phyloP scores from a whole-genome alignment of 2,113 vertebrate species.

The Podiceps cristatus region DNA sequence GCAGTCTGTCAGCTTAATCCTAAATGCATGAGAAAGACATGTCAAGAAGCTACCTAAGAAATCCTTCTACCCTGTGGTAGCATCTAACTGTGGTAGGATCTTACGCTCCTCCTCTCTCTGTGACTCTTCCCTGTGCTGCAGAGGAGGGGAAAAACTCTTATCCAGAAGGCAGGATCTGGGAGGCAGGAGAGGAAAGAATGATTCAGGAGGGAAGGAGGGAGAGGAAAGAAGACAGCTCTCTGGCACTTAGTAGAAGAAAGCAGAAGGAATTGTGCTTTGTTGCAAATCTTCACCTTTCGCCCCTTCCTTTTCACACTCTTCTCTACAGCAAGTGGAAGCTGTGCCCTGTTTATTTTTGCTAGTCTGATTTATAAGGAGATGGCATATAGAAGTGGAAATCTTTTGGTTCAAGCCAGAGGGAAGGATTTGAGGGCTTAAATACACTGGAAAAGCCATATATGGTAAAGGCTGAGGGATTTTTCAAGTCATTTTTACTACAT shows the following conservation, averaged over 20 bases:
- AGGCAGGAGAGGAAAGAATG: neutral
- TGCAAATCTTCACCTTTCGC: neutral
- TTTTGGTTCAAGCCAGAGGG: neutral
- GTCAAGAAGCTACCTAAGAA: neutral
- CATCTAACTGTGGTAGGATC: neutral
- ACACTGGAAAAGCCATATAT: neutral
- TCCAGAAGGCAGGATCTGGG: neutral
- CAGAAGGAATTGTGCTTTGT: neutral
- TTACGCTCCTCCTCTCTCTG: neutral
- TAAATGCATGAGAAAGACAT: neutral
- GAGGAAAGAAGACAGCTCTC: neutral
- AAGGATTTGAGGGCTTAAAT: neutral
- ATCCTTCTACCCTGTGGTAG: neutral
- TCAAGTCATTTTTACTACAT: neutral
- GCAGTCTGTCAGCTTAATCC: neutral
- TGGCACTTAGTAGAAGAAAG: neutral
- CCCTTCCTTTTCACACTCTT: neutral
- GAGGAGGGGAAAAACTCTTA: neutral
- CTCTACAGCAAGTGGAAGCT: neutral
- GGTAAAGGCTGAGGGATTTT: neutral
- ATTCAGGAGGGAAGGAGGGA: neutral
- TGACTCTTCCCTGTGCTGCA: neutral
- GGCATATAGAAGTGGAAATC: neutral
- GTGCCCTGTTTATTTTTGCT: neutral
- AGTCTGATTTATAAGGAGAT: slow-evolving; percentile 15